Base-by-base conservation (phyloP, 2,797 vertebrate genomes). In the Semotilus atromaculatus region DNA sequence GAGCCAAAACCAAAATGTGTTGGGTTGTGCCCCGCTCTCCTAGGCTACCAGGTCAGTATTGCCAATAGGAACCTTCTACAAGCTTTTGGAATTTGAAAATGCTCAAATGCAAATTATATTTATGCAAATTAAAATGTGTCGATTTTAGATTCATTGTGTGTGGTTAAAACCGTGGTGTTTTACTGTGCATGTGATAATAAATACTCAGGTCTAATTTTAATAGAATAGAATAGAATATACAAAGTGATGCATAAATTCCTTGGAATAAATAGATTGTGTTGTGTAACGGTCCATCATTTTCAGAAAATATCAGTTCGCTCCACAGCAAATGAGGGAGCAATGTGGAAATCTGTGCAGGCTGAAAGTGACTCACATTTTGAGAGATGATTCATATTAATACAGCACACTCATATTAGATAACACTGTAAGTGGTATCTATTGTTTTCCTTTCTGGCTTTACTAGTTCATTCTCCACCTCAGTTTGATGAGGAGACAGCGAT, bases 381-480 rank as follows among this genome's bases (percentile, higher is more conserved):
- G 70, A 48, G 1, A 10, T 72, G 3, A 18, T n/a, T 48, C 1
- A 48, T 72, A 58, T 45, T 45, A 45, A 58, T 1, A 58, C 5
- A 2, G 26, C 43, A 48, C 16, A 48, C 8, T 48, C 45, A 1
- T 45, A 48, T 72, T 29, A 72, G 3, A 72, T 10, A 19, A 72
- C 2, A 10, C 45, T 48, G 45, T 16, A 48, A 19, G n/a, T 48
- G 9, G 29, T 29, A 10, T 72, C n/a, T 48, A 11, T 68, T 19
- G 68, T 1, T 80, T 86, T 19, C 82, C 14, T 73, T 66, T 26
- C 83, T 73, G 86, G 4, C 29, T 82, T 66, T 72, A 92, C 45
- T 48, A 48, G 91, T 88, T 91, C 81, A 6, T 87, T 67, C 81
- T 66, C 60, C 40, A 86, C 36, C 26, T 79, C 14, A 26, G 1